Conservation (phyloP, 2,797 vertebrate genomes). For the Lithobates sylvaticus region DNA sequence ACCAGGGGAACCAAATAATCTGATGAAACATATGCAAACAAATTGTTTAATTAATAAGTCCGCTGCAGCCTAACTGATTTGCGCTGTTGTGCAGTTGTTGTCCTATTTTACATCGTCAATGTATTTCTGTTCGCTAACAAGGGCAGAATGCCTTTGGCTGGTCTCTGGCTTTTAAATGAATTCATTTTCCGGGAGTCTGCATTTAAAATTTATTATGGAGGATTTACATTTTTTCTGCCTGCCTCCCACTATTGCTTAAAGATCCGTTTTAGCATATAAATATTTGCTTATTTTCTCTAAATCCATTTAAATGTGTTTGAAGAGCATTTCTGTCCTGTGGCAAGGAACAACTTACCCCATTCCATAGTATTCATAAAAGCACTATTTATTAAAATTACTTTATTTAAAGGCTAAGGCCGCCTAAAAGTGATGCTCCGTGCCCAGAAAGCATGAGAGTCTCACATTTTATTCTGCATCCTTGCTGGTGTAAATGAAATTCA, state of each 20-base stretch:
- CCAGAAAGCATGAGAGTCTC: no score
- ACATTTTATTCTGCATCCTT: no score
- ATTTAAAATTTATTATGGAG: slow-evolving; percentile 5
- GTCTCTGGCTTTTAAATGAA: not conserved
- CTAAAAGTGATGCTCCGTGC: no score
- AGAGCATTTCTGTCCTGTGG: not conserved
- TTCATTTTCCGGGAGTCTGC: not conserved
- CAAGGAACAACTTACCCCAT: not conserved
- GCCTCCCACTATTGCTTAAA: not conserved
- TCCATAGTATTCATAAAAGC: not conserved
- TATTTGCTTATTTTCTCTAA: not conserved
- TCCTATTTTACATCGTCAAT: slow-evolving; percentile 4
- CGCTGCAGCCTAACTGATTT: not conserved
- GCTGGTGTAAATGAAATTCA: no score
- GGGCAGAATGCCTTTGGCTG: slow-evolving; percentile 15
- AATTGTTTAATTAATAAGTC: slow-evolving; percentile 53
- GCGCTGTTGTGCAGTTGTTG: slow-evolving; percentile 4
- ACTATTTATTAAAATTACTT: not conserved
- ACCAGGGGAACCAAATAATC: slow-evolving; percentile 46
- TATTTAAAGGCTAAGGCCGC: not conserved
- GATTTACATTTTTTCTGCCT: slow-evolving; percentile 24
- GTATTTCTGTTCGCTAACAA: slow-evolving; percentile 19
- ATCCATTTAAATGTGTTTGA: not conserved
- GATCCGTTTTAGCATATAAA: not conserved
- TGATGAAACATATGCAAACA: slow-evolving; percentile 47